These are phyloP conservation scores for Anadara kagoshimensis DNA, from an alignment of 1,140 invertebrate species.

Conservation along the genomic window DNA sequence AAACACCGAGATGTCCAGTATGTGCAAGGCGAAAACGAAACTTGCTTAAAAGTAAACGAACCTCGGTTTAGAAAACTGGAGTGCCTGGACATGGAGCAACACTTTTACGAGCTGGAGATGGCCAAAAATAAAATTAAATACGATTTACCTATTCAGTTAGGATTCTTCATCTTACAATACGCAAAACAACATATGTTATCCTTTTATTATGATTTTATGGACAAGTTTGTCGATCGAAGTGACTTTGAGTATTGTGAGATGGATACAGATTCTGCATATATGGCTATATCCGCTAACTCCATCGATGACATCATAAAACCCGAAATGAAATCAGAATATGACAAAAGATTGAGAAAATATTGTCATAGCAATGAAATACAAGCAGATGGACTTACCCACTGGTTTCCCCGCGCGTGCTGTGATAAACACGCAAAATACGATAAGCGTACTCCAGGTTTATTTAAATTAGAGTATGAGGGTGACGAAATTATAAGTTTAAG, in stretches of 20 bases:
- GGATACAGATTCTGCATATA: constrained; percentile 44
- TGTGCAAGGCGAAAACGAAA: constrained; percentile 21
- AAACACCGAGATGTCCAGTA: constrained; percentile 34
- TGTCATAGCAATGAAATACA: too few species aligned
- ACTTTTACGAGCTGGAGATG: constrained; percentile 3
- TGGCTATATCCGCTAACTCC: constrained; percentile 20
- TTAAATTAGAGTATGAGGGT: constrained; percentile 24
- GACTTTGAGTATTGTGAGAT: constrained; percentile 37
- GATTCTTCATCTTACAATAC: constrained; percentile 8
- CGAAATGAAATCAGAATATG: too few species aligned
- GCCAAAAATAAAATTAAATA: background rate
- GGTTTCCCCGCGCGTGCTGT: constrained; percentile 29
- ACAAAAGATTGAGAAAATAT: too few species aligned
- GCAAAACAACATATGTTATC: constrained; percentile 27
- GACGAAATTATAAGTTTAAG: constrained; percentile 24
- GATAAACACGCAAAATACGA: constrained; percentile 3
- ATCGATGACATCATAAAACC: too few species aligned
- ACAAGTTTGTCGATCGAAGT: constrained; percentile 10
- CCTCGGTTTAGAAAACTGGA: constrained; percentile 19
- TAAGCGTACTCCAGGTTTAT: constrained; percentile 16
- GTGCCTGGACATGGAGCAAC: constrained; percentile 13
- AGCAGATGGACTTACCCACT: background rate
- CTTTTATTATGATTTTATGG: constrained; percentile 47
- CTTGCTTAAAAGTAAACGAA: constrained; percentile 14
- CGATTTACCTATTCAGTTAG: constrained; percentile 7